Percentiles rank a stretch among this genome's conserved stretches.
Conservation (phyloP, 1,140 invertebrate species). For the Platyura marginata region DNA sequence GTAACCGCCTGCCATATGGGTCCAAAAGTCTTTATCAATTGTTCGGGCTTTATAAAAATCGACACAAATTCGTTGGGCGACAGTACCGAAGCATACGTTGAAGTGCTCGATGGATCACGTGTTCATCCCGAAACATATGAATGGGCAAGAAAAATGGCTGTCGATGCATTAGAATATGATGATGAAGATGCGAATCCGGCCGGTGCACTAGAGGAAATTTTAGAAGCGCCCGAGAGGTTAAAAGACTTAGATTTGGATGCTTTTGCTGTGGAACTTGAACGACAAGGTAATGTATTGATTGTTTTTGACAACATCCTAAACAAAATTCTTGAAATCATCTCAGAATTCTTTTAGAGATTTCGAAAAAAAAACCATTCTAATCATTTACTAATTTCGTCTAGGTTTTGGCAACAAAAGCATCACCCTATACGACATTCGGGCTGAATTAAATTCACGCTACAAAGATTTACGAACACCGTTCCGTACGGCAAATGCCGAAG, state of each 20-base stretch:
- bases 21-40: conserved; percentile 97
- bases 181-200: conserved; percentile 92
- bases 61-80: conserved; percentile 89
- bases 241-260: conserved; percentile 97
- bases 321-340: no score
- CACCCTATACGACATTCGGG: conserved; percentile 92
- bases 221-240: conserved; percentile 84
- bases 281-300: conserved; percentile 41
- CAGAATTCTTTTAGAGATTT: no score
- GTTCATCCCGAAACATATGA: conserved; percentile 99
- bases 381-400: no score
- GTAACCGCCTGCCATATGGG: conserved; percentile 94
- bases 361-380: no score
- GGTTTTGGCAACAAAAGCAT: conserved; percentile 94
- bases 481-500: conserved; percentile 59
- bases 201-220: conserved; percentile 89
- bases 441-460: conserved; percentile 88
- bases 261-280: conserved; percentile 91
- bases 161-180: conserved; percentile 96
- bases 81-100: conserved; percentile 84
- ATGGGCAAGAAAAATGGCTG: conserved; percentile 99
- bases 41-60: conserved; percentile 97
- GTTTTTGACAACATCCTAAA: conserved; percentile 1
- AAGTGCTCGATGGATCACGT: conserved; percentile 91
- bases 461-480: conserved; percentile 81